Conservation (phyloP, 2,113 vertebrate species). For the Leptocoma aspasia region DNA sequence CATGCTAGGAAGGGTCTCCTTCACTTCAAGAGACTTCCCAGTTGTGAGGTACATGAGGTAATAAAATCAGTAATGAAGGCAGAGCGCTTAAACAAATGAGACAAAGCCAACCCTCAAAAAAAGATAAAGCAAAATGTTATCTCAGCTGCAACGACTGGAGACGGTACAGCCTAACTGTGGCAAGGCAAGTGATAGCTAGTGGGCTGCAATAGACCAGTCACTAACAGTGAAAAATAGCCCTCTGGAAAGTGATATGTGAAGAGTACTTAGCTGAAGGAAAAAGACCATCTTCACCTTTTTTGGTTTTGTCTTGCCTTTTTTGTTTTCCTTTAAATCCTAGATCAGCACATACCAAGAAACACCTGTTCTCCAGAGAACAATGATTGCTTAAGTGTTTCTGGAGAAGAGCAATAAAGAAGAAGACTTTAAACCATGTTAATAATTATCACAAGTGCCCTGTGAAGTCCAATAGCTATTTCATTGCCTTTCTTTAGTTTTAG, state of each 20-base stretch:
- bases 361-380: neutral
- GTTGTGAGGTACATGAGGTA: neutral
- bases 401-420: neutral
- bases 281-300: neutral
- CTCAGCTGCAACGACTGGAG: neutral
- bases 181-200: neutral
- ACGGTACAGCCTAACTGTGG: neutral
- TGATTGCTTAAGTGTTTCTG: neutral
- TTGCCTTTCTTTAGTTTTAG: neutral
- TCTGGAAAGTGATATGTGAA: neutral
- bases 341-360: rapidly evolving
- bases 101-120: neutral
- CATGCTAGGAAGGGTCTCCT: neutral
- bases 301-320: neutral
- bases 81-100: neutral
- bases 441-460: neutral
- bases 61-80: neutral
- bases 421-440: neutral
- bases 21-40: neutral
- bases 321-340: neutral
- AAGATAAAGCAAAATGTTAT: neutral
- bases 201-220: neutral
- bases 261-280: neutral
- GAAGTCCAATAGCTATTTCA: neutral
- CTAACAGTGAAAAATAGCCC: neutral